Percentiles rank a stretch among this genome's conserved stretches.
phyloP scores from a whole-genome alignment of 1,140 invertebrate genomes.

The Bacillus rossius region DNA sequence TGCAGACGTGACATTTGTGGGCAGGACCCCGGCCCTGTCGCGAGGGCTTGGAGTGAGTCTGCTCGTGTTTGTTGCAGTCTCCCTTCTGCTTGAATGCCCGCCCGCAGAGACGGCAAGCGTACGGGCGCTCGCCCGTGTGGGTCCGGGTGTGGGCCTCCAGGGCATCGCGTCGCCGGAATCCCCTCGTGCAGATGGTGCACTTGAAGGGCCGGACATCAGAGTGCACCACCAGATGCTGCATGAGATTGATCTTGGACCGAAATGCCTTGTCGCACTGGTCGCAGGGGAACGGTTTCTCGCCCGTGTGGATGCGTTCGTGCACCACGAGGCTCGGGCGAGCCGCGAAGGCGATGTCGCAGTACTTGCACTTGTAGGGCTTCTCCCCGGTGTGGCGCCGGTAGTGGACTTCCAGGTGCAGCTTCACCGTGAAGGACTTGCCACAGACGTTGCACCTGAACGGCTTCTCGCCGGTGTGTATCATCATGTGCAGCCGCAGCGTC shows the following conservation, averaged over 20 bases:
- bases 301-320: conserved; percentile 45
- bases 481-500: conserved; percentile 46
- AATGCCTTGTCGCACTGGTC: conserved; percentile 57
- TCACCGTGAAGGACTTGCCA: conserved; percentile 45
- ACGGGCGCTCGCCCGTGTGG: conserved; percentile 65
- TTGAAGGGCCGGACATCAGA: conserved; percentile 5
- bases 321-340: neutral
- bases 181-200: conserved; percentile 4
- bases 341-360: neutral
- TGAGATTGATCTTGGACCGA: conserved; percentile 50
- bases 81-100: conserved; percentile 57
- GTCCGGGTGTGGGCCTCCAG: conserved; percentile 49
- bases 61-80: conserved; percentile 52
- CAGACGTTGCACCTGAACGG: conserved; percentile 60
- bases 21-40: neutral
- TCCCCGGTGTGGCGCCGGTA: neutral
- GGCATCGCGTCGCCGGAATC: conserved; percentile 6
- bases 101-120: conserved; percentile 57
- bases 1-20: too few species aligned
- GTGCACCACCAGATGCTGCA: conserved; percentile 36
- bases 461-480: conserved; percentile 42
- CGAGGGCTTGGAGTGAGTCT: conserved; percentile 38
- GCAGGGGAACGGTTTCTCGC: conserved; percentile 53
- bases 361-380: neutral
- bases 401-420: neutral